A percentile compares a stretch with the other conserved stretches of the same genome.
Conservation (phyloP, 2,113 vertebrate genomes). For the Theropithecus gelada region DNA sequence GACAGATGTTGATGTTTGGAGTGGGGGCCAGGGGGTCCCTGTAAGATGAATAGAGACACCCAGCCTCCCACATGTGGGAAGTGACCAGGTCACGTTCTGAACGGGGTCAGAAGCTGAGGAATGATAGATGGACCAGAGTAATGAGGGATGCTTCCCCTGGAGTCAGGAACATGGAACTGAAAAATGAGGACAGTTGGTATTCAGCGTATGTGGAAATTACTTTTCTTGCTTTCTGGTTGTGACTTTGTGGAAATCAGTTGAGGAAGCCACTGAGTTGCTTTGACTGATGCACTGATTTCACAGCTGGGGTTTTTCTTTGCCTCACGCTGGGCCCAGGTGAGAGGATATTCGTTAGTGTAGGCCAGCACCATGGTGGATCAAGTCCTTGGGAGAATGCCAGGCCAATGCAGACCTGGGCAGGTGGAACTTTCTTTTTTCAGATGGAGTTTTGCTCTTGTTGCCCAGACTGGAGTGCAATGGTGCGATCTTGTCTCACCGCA, state of each 20-base stretch:
- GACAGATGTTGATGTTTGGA: neutral
- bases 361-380: neutral
- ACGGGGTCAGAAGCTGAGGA: neutral
- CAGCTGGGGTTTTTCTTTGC: neutral
- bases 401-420: neutral
- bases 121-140: fast-evolving
- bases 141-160: neutral
- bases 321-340: neutral
- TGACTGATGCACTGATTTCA: neutral
- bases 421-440: neutral
- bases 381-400: neutral
- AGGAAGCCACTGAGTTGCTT: neutral
- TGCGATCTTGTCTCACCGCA: too few species aligned
- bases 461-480: too few species aligned
- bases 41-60: neutral
- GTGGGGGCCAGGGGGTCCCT: neutral
- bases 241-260: neutral
- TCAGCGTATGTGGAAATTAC: neutral
- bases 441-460: too few species aligned
- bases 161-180: neutral
- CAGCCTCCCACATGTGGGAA: neutral
- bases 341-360: neutral
- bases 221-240: neutral
- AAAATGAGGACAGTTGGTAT: neutral
- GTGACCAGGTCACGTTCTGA: neutral